Percentiles rank a stretch among this genome's conserved stretches.
These are phyloP conservation scores for Semotilus atromaculatus DNA, from an alignment of 2,797 vertebrate genomes.

Conservation along the genomic window DNA sequence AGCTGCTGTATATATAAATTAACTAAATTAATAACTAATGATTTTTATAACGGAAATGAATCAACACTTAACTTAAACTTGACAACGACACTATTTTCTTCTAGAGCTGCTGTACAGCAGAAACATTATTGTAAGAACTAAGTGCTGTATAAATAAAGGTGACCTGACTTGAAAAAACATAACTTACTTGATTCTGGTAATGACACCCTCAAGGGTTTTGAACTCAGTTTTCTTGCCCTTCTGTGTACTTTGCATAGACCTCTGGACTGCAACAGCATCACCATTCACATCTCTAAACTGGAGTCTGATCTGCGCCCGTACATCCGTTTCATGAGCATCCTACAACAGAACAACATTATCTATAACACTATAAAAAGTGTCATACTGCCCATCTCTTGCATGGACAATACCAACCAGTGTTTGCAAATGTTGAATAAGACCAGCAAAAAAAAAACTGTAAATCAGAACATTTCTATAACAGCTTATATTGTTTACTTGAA, in stretches of 20 bases:
- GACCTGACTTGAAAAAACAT: too few species aligned
- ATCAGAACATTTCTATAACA: neutral
- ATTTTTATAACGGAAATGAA: too few species aligned
- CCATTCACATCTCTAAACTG: slow-evolving; percentile 90
- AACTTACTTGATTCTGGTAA: slow-evolving; percentile 88
- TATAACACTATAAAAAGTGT: neutral
- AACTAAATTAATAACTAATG: too few species aligned
- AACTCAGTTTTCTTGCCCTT: slow-evolving; percentile 92
- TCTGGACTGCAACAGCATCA: slow-evolving; percentile 85
- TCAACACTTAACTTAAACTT: too few species aligned
- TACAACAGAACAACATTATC: slow-evolving; percentile 45
- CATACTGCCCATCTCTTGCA: too few species aligned
- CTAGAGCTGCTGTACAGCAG: too few species aligned
- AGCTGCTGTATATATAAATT: too few species aligned
- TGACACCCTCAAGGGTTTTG: slow-evolving; percentile 94
- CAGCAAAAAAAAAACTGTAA: neutral
- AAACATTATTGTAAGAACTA: too few species aligned
- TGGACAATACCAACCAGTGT: neutral
- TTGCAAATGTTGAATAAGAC: neutral
- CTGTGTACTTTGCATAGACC: slow-evolving; percentile 94
- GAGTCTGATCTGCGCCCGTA: slow-evolving; percentile 92
- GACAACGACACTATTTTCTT: too few species aligned
- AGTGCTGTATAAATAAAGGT: too few species aligned
- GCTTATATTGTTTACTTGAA: neutral
- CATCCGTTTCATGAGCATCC: slow-evolving; percentile 91